Percentiles rank a stretch among this genome's conserved stretches.
These are phyloP conservation scores for Myathropa florea DNA, from an alignment of 2,888 invertebrate species.

Conservation along the genomic window DNA sequence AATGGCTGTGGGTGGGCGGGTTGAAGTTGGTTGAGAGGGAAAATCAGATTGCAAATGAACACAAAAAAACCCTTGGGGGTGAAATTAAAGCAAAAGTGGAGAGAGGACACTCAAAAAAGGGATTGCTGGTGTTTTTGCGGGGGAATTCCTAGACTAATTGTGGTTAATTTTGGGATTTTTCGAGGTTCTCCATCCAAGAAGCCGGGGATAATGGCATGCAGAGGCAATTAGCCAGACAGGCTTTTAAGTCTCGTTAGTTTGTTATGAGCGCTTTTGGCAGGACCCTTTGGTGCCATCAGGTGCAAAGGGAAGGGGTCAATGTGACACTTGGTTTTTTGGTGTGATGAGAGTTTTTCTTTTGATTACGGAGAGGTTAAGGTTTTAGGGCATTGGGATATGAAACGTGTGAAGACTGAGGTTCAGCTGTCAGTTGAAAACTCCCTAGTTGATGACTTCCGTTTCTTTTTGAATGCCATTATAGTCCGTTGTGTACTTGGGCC, in stretches of 20 bases:
- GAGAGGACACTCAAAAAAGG: neutral
- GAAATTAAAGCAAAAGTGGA: neutral
- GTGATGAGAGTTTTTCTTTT: neutral
- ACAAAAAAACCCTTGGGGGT: neutral
- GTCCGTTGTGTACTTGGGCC: no score
- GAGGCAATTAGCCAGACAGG: constrained; percentile 2
- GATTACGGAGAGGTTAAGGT: no score
- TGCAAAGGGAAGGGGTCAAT: neutral
- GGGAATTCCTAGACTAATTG: constrained; percentile 13
- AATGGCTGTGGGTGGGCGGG: neutral
- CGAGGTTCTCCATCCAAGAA: neutral
- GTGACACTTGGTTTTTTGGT: neutral
- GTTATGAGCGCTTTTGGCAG: neutral
- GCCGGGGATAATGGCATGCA: neutral
- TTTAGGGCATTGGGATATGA: no score
- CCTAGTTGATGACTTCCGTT: no score
- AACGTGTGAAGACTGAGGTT: no score
- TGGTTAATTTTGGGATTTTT: constrained; percentile 15
- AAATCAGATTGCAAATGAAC: neutral
- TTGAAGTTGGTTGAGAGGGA: no score
- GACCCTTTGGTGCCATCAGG: neutral
- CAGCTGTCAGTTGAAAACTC: no score
- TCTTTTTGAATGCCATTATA: no score
- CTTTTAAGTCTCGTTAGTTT: neutral
- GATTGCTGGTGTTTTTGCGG: neutral